Base-by-base conservation (phyloP, 2,113 vertebrate genomes). In the Gymnogyps californianus region DNA sequence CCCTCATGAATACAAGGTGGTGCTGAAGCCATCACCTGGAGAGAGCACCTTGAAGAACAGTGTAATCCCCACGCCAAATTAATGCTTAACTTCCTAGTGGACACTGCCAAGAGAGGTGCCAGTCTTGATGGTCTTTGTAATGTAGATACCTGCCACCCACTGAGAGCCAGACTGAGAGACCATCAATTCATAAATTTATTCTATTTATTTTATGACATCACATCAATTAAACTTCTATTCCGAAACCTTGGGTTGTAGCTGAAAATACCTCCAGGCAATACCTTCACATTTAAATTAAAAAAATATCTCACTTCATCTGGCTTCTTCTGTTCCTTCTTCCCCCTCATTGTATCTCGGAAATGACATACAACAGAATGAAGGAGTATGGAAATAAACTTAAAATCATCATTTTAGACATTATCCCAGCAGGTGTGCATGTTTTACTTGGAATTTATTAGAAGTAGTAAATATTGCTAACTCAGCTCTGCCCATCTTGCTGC, bases 201-300 rank as follows among this genome's bases (percentile, higher is more conserved):
- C 88, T 98, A 97, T 98, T 97, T 97, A 96, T 97, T 97, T 97
- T 96, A 97, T 97, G 90, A 97, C 96, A 92, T 98, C 96, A 96
- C 84, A 54, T 97, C 97, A 97, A 96, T 97, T 96, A 96, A 97
- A 96, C 78, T 93, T 95, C 83, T 88, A 88, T 94, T 96, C 96
- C 46, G 11, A 96, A 97, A 93, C 61, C 86, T 88, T 3, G 9
- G 29, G 80, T 89, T 93, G 83, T 90, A 94, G 93, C 65, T 87
- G 91, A 95, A 97, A 97, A 96, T 94, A 89, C 91, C 96, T 97
- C 81, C 88, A 91, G 96, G 95, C 91, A 91, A 90, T 90, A 82
- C 71, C 78, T 91, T 90, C 83, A 32, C 46, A 82, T 96, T 91
- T 93, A 95, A 95, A 95, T 94, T 92, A 19, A 58, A 94, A 94